phyloP scores from a whole-genome alignment of 2,888 invertebrate genomes.

The Mimachlamys varia region DNA sequence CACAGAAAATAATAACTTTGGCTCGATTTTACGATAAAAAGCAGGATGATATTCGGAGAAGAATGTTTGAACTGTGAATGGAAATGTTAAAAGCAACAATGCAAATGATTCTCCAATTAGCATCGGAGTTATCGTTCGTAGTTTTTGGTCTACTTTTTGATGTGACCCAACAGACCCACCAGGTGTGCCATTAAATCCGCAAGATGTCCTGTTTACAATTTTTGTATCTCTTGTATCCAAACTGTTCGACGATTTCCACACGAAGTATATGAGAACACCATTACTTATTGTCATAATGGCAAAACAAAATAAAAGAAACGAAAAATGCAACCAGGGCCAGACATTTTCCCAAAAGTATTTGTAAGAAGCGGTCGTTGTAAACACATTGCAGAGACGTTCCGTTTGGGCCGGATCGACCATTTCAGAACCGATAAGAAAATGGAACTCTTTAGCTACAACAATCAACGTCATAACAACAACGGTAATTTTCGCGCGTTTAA shows the following conservation, averaged over 20 bases:
- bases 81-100: constrained; percentile 67
- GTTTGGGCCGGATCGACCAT: constrained; percentile 57
- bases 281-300: constrained; percentile 65
- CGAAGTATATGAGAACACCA: constrained; percentile 61
- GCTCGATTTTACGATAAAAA: constrained; percentile 56
- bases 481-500: constrained; percentile 63
- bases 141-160: constrained; percentile 49
- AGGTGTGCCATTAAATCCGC: too few species aligned
- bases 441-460: constrained; percentile 64
- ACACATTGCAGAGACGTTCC: constrained; percentile 65
- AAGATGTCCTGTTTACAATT: not conserved
- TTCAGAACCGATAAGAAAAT: constrained; percentile 56
- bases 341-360: constrained; percentile 60
- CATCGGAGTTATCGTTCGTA: constrained; percentile 67
- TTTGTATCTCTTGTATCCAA: not conserved
- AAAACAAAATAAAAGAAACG: constrained; percentile 62
- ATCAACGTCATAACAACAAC: constrained; percentile 55
- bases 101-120: constrained; percentile 68
- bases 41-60: constrained; percentile 56
- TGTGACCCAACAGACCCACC: not conserved
- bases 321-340: constrained; percentile 69
- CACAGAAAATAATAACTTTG: constrained; percentile 64
- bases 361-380: constrained; percentile 53
- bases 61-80: constrained; percentile 64
- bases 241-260: constrained; percentile 58